Base-by-base conservation (phyloP, 2,113 vertebrate species). In the Etia nguti region DNA sequence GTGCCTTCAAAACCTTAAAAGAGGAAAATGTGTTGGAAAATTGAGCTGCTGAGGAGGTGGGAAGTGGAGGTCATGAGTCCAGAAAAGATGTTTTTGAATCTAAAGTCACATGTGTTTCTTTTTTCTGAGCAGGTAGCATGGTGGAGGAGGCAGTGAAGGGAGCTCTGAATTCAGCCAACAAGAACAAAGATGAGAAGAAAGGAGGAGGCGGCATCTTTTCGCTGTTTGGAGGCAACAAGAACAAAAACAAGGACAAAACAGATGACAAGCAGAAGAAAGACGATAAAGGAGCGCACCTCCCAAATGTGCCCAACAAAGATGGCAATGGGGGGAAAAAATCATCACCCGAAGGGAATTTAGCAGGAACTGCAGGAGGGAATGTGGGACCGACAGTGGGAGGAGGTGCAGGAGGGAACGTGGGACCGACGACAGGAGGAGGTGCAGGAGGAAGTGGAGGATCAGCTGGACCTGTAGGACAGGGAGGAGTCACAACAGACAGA, bases 91-190 rank as follows among this genome's bases (percentile, higher is more conserved):
- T 26, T 43, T 43, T 26, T 70, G 8, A 15, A 0, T 36, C 6
- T 41, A 6, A 62, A 29, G 34, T n/a, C 4, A 79, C 6, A 15
- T 3, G 1, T 62, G 10, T 4, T 12, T 55, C 2, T 18, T 73
- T 73, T 57, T 68, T 20, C 57, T 0, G 12, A 26, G 22, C 90
- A 96, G 96, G 94, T 18, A 43, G 70, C 3, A 9, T 84, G 1
- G 94, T 94, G 82, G 94, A 94, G 86, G 62, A 13, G 1, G 84
- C 86, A 0, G 79, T 95, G 55, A 96, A 91, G 75, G 80, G 5
- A 2, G 59, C 55, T 2, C 38, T 94, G 12, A 77, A 84, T 1
- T 7, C 24, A 0, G 29, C 56, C 12, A 36, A 38, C 60, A 48
- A 26, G 1, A 85, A 55, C 79, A 65, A 82, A 12, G 86, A 89